These are phyloP conservation scores for Rhinoderma darwinii DNA, from an alignment of 2,113 vertebrate genomes.

Conservation along the genomic window DNA sequence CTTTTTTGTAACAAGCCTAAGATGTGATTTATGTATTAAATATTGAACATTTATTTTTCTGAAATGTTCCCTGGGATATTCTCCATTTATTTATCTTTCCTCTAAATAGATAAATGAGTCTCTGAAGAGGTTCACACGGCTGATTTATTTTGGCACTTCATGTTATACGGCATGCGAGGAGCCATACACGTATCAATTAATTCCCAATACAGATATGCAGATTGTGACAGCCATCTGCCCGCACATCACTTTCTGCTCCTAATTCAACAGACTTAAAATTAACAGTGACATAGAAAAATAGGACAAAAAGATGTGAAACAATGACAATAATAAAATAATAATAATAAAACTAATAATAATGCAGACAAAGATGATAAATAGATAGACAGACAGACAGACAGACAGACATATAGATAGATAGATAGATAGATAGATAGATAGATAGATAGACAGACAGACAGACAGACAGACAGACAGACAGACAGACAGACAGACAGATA, in stretches of 20 bases:
- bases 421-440: too few species aligned
- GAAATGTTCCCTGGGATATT: constrained; percentile 7
- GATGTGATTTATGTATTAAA: constrained; percentile 40
- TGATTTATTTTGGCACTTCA: constrained; percentile 58
- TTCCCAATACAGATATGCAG: constrained; percentile 56
- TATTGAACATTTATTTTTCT: constrained; percentile 35
- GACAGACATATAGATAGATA: too few species aligned
- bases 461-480: too few species aligned
- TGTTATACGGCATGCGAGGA: constrained; percentile 39
- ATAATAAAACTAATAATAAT: neutral
- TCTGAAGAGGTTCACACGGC: constrained; percentile 44
- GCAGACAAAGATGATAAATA: neutral
- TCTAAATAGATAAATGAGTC: constrained; percentile 53
- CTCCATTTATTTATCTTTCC: constrained; percentile 48
- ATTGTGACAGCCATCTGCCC: constrained; percentile 56
- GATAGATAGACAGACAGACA: too few species aligned
- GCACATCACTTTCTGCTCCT: constrained; percentile 36
- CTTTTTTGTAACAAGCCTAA: neutral
- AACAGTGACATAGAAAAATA: constrained; percentile 43
- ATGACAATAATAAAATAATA: neutral
- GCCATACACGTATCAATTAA: constrained; percentile 57
- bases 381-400: too few species aligned
- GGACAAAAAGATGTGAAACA: constrained; percentile 24
- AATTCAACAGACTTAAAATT: constrained; percentile 32
- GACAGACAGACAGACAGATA: too few species aligned